A percentile compares a stretch with the other conserved stretches of the same genome.
phyloP scores from a whole-genome alignment of 1,140 invertebrate species.

The Cherax destructor region DNA sequence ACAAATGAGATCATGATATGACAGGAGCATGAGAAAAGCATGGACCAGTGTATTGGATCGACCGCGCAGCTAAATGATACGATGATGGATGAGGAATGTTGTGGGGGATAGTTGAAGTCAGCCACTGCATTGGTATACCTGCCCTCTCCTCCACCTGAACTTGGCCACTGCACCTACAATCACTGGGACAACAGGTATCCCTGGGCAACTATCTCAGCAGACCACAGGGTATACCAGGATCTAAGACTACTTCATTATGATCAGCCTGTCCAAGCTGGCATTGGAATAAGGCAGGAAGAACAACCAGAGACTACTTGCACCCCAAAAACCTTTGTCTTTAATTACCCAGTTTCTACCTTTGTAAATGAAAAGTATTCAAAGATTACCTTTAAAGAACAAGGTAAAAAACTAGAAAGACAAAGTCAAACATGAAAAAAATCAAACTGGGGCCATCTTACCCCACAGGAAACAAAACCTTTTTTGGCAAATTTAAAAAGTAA shows the following conservation, averaged over 20 bases:
- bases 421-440: constrained; percentile 20
- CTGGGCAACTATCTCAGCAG: neutral
- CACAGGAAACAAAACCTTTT: constrained; percentile 54
- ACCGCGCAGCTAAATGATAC: constrained; percentile 28
- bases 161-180: neutral
- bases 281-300: neutral
- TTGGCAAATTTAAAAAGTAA: constrained; percentile 61
- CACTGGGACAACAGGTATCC: constrained; percentile 20
- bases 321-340: constrained; percentile 44
- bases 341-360: constrained; percentile 50
- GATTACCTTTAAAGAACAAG: constrained; percentile 59
- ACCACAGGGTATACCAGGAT: neutral
- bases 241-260: neutral
- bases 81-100: constrained; percentile 62
- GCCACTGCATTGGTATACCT: neutral
- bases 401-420: constrained; percentile 49
- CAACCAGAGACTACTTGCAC: constrained; percentile 10
- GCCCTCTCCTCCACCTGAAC: neutral
- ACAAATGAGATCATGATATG: constrained; percentile 61
- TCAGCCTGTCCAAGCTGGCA: constrained; percentile 44
- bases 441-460: constrained; percentile 22
- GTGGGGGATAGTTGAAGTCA: constrained; percentile 25
- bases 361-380: constrained; percentile 42
- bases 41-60: constrained; percentile 44
- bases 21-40: constrained; percentile 41